A percentile compares a stretch with the other conserved stretches of the same genome.
These are phyloP conservation scores for Sorex maritimensis DNA, from an alignment of 2,797 vertebrate genomes.

Conservation along the genomic window DNA sequence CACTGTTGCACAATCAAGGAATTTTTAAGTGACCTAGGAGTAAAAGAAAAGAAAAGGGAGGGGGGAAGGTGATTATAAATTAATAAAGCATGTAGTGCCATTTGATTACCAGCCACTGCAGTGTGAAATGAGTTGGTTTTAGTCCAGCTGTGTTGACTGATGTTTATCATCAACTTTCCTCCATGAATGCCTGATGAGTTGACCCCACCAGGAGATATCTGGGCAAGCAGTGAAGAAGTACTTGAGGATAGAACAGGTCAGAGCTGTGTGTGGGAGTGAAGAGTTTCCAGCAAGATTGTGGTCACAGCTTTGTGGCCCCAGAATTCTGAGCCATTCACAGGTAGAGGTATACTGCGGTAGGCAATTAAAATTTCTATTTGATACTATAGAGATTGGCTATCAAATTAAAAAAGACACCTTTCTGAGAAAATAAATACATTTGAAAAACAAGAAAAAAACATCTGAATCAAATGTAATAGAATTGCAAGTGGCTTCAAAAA, in stretches of 20 bases:
- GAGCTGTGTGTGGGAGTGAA: constrained; percentile 27
- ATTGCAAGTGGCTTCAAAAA: constrained; percentile 39
- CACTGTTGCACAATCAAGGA: constrained; percentile 72
- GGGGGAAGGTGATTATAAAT: constrained; percentile 64
- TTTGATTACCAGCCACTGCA: constrained; percentile 79
- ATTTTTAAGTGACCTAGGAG: constrained; percentile 81
- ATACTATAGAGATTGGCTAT: neutral
- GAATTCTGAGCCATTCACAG: neutral
- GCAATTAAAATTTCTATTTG: too few relatives aligned
- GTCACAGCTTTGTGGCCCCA: constrained; percentile 22
- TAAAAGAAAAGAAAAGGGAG: constrained; percentile 58
- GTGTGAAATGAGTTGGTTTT: constrained; percentile 85
- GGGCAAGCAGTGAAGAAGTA: neutral
- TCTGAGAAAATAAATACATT: constrained; percentile 37
- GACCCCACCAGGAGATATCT: neutral
- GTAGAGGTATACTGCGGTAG: too few relatives aligned
- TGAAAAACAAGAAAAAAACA: neutral
- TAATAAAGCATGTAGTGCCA: constrained; percentile 78
- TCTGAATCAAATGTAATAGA: constrained; percentile 9
- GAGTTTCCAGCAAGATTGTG: neutral
- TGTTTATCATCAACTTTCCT: constrained; percentile 73
- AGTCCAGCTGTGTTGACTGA: constrained; percentile 79
- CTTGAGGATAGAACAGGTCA: constrained; percentile 12
- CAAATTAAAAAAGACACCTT: constrained; percentile 27
- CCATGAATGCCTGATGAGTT: constrained; percentile 35